These are phyloP conservation scores for Meta bourneti DNA, from an alignment of 2,888 invertebrate species.

Conservation along the genomic window DNA sequence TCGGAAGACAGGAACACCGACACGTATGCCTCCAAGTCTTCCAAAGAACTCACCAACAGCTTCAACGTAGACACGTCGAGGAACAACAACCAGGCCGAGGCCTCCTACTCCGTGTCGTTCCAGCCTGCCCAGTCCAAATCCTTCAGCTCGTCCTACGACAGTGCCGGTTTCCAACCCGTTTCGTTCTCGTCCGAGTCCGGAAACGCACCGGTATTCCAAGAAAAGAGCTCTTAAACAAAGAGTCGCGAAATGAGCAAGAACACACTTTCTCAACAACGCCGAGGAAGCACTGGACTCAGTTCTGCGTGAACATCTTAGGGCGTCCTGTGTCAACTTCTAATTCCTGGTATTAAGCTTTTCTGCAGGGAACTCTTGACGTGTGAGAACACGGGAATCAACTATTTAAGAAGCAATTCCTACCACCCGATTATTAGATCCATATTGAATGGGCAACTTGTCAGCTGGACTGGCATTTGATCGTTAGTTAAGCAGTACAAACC, in stretches of 20 bases:
- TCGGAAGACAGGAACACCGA: conserved; percentile 46
- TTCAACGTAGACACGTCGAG: conserved; percentile 51
- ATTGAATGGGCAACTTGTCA: conserved; percentile 32
- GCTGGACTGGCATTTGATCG: conserved; percentile 62
- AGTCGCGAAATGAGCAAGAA: background rate
- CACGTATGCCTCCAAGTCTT: conserved; percentile 4
- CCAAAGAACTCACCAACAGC: conserved; percentile 44
- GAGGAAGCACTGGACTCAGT: too few relatives aligned
- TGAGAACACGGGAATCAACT: conserved; percentile 7
- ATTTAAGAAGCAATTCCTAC: conserved; percentile 14
- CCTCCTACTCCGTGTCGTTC: conserved; percentile 67
- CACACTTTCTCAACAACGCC: too few relatives aligned
- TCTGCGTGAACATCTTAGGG: background rate
- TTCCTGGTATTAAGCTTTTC: conserved; percentile 39
- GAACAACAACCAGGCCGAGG: conserved; percentile 28
- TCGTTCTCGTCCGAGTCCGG: conserved; percentile 39
- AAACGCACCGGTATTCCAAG: conserved; percentile 42
- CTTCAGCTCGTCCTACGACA: conserved; percentile 32
- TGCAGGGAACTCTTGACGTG: background rate
- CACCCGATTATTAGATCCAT: background rate
- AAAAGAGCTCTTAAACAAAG: conserved; percentile 54
- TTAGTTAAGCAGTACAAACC: conserved; percentile 11
- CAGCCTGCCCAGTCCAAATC: conserved; percentile 62
- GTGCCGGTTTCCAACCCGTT: conserved; percentile 67
- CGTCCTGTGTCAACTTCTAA: conserved; percentile 16